Conservation (phyloP, 2,797 vertebrate species). For the Enteromius viviparus region DNA sequence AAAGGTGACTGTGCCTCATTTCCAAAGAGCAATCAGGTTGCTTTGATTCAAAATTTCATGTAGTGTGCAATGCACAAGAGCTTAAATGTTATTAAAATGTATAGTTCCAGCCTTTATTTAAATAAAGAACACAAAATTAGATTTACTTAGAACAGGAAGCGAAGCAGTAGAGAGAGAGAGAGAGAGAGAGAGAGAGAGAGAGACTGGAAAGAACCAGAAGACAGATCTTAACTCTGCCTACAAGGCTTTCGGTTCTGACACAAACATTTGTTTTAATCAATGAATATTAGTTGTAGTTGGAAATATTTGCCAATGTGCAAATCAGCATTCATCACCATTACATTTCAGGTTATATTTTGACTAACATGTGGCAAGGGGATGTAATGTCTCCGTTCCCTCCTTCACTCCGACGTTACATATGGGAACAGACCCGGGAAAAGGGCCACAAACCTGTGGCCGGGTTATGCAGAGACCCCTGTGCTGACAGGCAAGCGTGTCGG, state of each 20-base stretch:
- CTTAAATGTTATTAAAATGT: not conserved
- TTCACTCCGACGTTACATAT: too few species aligned
- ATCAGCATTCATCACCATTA: not conserved
- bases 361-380: too few species aligned
- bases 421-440: too few species aligned
- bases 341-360: not conserved
- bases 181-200: not conserved
- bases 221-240: not conserved
- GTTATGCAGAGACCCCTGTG: too few species aligned
- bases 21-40: not conserved
- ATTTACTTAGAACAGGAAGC: not conserved
- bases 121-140: not conserved
- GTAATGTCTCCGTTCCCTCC: too few species aligned
- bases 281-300: not conserved
- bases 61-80: not conserved
- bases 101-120: not conserved
- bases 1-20: not conserved
- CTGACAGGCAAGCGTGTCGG: too few species aligned
- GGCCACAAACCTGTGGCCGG: too few species aligned
- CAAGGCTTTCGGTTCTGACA: not conserved
- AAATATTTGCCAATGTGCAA: not conserved
- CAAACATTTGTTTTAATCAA: not conserved
- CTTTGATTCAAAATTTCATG: not conserved
- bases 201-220: not conserved
- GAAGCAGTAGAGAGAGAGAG: not conserved